A percentile compares a stretch with the other conserved stretches of the same genome.
Conservation (phyloP, 2,113 vertebrate genomes). For the Misgurnus anguillicaudatus region DNA sequence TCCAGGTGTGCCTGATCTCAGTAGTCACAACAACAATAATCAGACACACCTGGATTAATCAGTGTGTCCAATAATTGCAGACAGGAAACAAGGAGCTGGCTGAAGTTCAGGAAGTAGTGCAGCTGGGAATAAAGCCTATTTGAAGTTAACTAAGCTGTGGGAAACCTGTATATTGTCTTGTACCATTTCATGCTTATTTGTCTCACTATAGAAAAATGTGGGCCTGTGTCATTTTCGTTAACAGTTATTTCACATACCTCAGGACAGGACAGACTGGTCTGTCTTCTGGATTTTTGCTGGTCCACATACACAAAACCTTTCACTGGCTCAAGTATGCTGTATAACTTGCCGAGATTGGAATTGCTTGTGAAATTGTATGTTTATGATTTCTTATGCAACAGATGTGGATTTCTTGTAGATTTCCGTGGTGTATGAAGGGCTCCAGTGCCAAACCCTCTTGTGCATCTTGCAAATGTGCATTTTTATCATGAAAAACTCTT, state of each 20-base stretch:
- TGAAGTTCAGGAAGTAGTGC: too few relatives aligned
- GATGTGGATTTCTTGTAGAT: neutral
- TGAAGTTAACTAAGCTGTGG: too few relatives aligned
- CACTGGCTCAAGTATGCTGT: neutral
- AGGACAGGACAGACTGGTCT: conserved; percentile 3
- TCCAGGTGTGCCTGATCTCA: too few relatives aligned
- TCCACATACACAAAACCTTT: neutral
- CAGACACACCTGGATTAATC: too few relatives aligned
- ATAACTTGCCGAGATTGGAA: neutral
- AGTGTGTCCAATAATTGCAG: too few relatives aligned
- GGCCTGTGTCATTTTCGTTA: neutral
- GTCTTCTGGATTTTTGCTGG: neutral
- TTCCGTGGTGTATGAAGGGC: too few relatives aligned
- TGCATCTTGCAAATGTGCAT: too few relatives aligned
- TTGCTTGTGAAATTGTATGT: neutral
- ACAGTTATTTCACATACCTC: conserved; percentile 1
- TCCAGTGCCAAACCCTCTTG: too few relatives aligned
- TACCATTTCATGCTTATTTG: neutral
- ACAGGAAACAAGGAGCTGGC: too few relatives aligned
- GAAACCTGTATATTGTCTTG: neutral
- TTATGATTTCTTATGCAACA: neutral
- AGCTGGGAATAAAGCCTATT: too few relatives aligned
- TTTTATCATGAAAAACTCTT: too few relatives aligned
- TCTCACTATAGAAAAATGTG: neutral
- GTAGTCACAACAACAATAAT: too few relatives aligned